Percentiles rank a stretch among this genome's conserved stretches.
Conservation (phyloP, 2,888 invertebrate genomes). For the Cheilosia pagana region DNA sequence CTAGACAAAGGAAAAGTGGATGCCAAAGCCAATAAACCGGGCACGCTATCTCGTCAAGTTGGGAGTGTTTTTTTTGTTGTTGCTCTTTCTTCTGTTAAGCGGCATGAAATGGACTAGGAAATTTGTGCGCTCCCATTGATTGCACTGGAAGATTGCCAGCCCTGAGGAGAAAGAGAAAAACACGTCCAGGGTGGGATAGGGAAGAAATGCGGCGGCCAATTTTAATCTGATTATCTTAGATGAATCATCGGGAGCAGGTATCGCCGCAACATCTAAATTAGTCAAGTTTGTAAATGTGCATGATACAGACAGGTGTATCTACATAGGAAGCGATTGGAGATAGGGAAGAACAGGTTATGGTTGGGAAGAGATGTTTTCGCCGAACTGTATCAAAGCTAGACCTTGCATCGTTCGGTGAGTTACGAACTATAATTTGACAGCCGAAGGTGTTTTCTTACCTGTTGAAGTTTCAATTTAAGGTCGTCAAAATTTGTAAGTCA, state of each 20-base stretch:
- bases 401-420: no score
- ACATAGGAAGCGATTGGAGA: neutral
- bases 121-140: constrained; percentile 67
- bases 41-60: constrained; percentile 51
- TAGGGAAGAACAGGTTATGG: neutral
- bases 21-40: constrained; percentile 56
- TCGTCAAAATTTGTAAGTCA: neutral
- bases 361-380: neutral
- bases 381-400: no score
- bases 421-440: no score
- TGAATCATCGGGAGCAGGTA: constrained; percentile 29
- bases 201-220: constrained; percentile 29
- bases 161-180: neutral
- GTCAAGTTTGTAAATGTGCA: neutral
- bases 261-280: constrained; percentile 21
- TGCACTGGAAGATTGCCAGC: constrained; percentile 39
- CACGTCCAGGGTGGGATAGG: constrained; percentile 7
- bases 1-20: constrained; percentile 62
- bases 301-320: neutral
- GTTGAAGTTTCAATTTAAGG: neutral
- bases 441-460: no score
- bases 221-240: constrained; percentile 31
- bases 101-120: constrained; percentile 55
- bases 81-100: neutral
- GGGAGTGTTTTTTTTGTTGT: neutral